These are phyloP conservation scores for Hedya salicella DNA, from an alignment of 2,888 invertebrate species.

Conservation along the genomic window DNA sequence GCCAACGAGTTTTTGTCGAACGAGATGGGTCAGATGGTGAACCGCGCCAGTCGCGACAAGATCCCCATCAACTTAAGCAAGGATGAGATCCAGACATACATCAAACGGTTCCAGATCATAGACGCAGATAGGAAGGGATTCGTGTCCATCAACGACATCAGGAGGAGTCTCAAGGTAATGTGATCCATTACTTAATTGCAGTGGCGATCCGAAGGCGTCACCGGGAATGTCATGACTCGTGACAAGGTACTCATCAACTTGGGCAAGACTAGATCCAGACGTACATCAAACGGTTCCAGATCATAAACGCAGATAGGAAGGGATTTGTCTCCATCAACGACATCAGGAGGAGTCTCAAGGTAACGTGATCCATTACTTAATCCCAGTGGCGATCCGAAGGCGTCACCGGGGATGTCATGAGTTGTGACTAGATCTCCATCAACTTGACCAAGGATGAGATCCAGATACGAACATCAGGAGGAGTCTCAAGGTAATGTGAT, in stretches of 20 bases:
- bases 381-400: too few relatives aligned
- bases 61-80: constrained; percentile 96
- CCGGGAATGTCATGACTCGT: too few relatives aligned
- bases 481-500: constrained; percentile 92
- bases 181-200: not conserved
- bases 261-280: constrained; percentile 96
- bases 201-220: too few relatives aligned
- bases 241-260: constrained; percentile 96
- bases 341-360: constrained; percentile 97
- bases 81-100: constrained; percentile 97
- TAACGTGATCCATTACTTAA: constrained; percentile 60
- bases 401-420: too few relatives aligned
- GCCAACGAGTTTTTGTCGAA: constrained; percentile 94
- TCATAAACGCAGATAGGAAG: constrained; percentile 97
- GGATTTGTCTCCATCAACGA: constrained; percentile 99
- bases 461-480: constrained; percentile 96
- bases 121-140: constrained; percentile 99
- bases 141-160: constrained; percentile 98
- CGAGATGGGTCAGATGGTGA: constrained; percentile 99
- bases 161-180: constrained; percentile 96
- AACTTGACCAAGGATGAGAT: constrained; percentile 97
- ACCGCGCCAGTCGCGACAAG: constrained; percentile 93
- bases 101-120: constrained; percentile 97
- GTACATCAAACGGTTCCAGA: constrained; percentile 97
- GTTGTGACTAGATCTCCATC: constrained; percentile 94